These are phyloP conservation scores for Aplysina aerophoba DNA, from an alignment of 37 sponge, comb jelly and placozoan genomes.

Conservation along the genomic window DNA sequence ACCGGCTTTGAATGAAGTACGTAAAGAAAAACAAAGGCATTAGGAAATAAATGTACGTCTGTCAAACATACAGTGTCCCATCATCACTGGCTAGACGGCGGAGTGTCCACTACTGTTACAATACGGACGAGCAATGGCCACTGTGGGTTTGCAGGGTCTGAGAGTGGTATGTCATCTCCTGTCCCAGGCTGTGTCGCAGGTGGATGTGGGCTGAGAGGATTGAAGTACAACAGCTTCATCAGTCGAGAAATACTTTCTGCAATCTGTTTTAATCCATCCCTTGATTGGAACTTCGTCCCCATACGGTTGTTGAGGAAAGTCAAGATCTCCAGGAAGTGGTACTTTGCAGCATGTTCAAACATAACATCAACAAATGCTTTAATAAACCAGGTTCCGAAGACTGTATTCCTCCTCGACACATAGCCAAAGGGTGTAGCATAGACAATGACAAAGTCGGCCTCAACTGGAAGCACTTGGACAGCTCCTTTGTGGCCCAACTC, in stretches of 20 bases:
- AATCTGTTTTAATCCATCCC: slow-evolving; percentile 39
- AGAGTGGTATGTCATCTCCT: no score
- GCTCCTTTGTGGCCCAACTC: slow-evolving; percentile 52
- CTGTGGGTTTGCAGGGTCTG: no score
- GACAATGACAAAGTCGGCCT: slow-evolving; percentile 82
- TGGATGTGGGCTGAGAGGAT: not conserved
- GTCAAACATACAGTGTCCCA: no score
- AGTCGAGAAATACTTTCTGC: not conserved
- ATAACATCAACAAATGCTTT: slow-evolving; percentile 76
- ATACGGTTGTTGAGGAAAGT: slow-evolving; percentile 70
- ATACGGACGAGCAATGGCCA: no score
- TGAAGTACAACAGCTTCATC: slow-evolving; percentile 22
- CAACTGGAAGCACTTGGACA: slow-evolving; percentile 58
- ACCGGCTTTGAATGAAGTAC: no score
- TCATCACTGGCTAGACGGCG: no score
- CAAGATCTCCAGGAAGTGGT: slow-evolving; percentile 72
- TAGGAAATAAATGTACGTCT: no score
- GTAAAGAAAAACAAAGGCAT: no score
- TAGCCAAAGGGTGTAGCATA: slow-evolving; percentile 90
- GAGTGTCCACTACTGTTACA: no score
- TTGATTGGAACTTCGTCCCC: slow-evolving; percentile 73
- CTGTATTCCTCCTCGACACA: slow-evolving; percentile 88
- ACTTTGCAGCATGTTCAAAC: slow-evolving; percentile 44
- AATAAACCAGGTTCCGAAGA: slow-evolving; percentile 87
- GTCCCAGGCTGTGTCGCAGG: no score